Percentiles rank a stretch among this genome's conserved stretches.
These are phyloP conservation scores for Siderastrea siderea DNA, from an alignment of 92 coral and sea anemone genomes.

Conservation along the genomic window DNA sequence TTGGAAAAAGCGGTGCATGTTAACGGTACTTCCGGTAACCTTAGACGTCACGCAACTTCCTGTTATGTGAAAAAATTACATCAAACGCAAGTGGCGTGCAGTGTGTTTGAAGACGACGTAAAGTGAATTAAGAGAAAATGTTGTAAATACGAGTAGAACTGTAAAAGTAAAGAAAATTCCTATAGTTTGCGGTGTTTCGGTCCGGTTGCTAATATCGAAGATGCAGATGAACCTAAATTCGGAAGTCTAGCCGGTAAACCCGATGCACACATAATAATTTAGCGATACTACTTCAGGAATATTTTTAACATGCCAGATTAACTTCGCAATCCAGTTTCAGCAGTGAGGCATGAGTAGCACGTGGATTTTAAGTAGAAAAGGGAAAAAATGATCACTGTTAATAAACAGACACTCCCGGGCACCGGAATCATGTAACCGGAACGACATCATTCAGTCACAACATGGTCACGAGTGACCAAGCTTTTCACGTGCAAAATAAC, in stretches of 20 bases:
- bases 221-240: not conserved
- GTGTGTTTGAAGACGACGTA: not conserved
- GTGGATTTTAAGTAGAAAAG: not conserved
- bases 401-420: not conserved
- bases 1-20: constrained; percentile 38
- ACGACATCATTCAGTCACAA: not conserved
- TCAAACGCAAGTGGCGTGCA: too few relatives aligned
- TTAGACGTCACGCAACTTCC: constrained; percentile 36
- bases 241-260: not conserved
- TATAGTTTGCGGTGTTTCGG: not conserved
- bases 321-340: not conserved
- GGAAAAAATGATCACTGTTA: not conserved
- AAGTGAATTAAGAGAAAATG: not conserved
- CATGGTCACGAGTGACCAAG: constrained; percentile 7
- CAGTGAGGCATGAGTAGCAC: not conserved
- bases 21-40: constrained; percentile 35
- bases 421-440: not conserved
- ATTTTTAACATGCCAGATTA: not conserved
- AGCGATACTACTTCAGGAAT: not conserved
- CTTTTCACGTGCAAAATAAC: not conserved
- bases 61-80: not conserved
- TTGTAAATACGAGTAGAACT: not conserved
- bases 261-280: not conserved
- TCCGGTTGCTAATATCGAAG: not conserved
- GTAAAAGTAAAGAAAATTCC: not conserved